Conservation (phyloP, 1,140 invertebrate species). For the Chironomus tepperi region DNA sequence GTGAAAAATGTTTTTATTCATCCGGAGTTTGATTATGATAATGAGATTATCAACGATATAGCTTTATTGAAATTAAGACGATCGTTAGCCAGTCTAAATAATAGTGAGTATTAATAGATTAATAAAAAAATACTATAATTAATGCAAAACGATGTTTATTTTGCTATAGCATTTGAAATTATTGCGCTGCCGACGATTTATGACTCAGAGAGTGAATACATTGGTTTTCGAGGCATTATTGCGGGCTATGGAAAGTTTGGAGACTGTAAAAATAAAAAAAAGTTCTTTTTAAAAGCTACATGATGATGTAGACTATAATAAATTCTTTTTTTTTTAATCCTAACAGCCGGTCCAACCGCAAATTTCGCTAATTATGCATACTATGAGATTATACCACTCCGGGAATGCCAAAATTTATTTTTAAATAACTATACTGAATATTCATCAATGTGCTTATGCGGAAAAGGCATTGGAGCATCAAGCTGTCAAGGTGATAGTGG, state of each 20-base stretch:
- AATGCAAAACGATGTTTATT: background rate
- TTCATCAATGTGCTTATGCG: background rate
- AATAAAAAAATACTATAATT: background rate
- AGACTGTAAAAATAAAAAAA: background rate
- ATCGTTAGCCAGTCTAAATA: background rate
- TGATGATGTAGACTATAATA: background rate
- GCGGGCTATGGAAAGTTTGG: background rate
- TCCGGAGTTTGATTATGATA: background rate
- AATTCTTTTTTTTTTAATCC: background rate
- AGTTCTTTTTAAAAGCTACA: background rate
- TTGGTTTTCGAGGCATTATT: background rate
- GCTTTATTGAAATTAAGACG: background rate
- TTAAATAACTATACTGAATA: constrained; percentile 6
- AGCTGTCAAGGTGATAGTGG: background rate
- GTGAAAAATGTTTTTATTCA: background rate
- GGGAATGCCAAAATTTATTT: background rate
- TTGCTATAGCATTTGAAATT: background rate
- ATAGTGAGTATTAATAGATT: background rate
- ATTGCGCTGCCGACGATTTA: background rate
- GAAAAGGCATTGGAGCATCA: background rate
- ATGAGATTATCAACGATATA: constrained; percentile 9
- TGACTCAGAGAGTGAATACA: background rate
- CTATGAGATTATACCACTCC: background rate
- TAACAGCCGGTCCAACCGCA: background rate
- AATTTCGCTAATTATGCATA: background rate